Evolutionary conservation across 2,888 invertebrate species (phyloP).

Genomic region (Temnothorax unifasciatus): DNA sequence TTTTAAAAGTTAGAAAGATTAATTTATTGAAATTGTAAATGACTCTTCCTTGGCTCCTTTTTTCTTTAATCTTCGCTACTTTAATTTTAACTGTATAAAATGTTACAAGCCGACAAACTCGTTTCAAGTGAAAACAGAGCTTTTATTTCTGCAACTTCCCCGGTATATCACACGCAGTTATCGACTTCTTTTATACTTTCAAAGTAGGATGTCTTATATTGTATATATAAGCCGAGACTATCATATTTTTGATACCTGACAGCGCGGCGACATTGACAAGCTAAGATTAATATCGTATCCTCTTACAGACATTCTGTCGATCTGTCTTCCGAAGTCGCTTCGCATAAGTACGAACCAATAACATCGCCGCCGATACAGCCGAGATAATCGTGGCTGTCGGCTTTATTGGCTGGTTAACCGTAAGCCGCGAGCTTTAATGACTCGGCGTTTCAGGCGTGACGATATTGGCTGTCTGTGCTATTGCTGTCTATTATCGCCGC

Average conservation of each 20-base stretch:
- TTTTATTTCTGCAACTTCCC: background rate
- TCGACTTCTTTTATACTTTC: background rate
- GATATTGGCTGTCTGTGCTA: slow-evolving; percentile 71
- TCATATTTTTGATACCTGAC: background rate
- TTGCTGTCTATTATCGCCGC: slow-evolving; percentile 64
- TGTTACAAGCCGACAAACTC: background rate
- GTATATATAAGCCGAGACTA: background rate
- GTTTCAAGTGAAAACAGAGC: background rate
- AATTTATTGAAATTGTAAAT: background rate
- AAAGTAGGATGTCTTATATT: background rate
- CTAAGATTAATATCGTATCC: slow-evolving; percentile 28
- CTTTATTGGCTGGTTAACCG: slow-evolving; percentile 74
- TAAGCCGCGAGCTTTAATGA: slow-evolving; percentile 73
- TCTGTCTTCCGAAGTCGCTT: slow-evolving; percentile 15
- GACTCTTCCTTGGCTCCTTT: background rate
- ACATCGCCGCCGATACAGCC: slow-evolving; percentile 44
- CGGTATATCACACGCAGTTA: background rate
- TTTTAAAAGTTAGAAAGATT: background rate
- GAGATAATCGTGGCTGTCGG: slow-evolving; percentile 62
- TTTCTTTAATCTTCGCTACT: background rate
- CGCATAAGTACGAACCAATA: slow-evolving; percentile 60
- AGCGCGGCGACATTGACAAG: background rate
- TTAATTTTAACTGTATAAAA: background rate
- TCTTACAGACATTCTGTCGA: slow-evolving; percentile 32
- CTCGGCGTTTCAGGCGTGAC: slow-evolving; percentile 62